Conservation (phyloP, 2,113 vertebrate species). For the Noctilio leporinus region DNA sequence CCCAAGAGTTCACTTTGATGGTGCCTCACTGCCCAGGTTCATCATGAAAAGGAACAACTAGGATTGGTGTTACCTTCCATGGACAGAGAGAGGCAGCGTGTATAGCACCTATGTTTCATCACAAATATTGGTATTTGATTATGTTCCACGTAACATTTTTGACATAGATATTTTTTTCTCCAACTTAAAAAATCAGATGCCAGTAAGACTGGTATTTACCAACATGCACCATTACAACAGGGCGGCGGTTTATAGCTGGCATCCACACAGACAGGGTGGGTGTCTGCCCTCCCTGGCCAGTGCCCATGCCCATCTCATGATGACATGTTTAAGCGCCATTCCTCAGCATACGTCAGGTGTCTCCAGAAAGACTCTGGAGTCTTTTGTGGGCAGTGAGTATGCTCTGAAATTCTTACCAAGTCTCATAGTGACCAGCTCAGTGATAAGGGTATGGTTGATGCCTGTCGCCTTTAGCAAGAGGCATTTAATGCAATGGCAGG, state of each 20-base stretch:
- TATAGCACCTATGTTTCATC: background rate
- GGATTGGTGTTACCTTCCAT: background rate
- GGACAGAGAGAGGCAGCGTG: background rate
- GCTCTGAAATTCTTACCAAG: background rate
- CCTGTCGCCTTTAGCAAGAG: background rate
- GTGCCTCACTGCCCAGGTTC: background rate
- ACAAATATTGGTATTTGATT: background rate
- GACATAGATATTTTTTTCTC: background rate
- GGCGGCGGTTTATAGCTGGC: background rate
- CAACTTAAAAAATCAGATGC: background rate
- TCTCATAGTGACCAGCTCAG: background rate
- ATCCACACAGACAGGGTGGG: background rate
- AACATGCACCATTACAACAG: rapidly evolving
- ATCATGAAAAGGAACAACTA: background rate
- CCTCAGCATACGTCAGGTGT: background rate
- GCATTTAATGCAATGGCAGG: background rate
- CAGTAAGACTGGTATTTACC: background rate
- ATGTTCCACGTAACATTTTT: background rate
- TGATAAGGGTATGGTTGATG: background rate
- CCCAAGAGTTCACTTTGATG: background rate
- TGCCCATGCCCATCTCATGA: background rate
- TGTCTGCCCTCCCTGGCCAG: background rate
- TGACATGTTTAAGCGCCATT: background rate
- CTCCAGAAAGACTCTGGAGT: background rate
- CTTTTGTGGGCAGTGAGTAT: background rate